Evolutionary conservation across 1,140 invertebrate genomes (phyloP), one percentile per base, ranked within the genome.

Genomic region (Brachionus paranguensis): DNA sequence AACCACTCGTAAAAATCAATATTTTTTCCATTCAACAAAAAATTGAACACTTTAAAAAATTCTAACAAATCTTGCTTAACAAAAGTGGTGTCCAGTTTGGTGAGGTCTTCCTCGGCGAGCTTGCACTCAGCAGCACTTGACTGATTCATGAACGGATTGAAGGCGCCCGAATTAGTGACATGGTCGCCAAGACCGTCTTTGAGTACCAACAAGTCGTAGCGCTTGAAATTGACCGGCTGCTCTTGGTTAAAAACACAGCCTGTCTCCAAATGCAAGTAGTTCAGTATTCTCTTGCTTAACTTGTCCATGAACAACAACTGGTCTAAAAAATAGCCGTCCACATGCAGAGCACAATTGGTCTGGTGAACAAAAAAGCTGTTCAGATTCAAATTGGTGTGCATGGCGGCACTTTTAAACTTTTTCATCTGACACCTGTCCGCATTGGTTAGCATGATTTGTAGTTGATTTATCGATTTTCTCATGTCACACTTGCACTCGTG

Each of bases 51-150:
- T 17, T 60, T 14, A 45, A 60, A 81, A 20, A 60, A 43, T 24
- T 81, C 78, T 10, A 24, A 27, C 10, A 47, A 50, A 12, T 47
- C 14, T 20, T 76, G 17, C 45, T 76, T 76, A 14, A 47, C 20
- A 47, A 76, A 76, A 33, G 72, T 47, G 8, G 72, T 76, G 72
- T 76, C 47, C 14, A 76, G 24, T 76, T 76, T 76, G 20, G 41
- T 24, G 7, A 47, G 45, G 45, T 76, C 72, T 11, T 76, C 33
- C 33, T 37, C 33, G 7, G 20, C 17, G 41, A 29, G 12, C 17
- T 41, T n/a, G 37, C 2, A 45, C 17, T 43, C 27, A 27, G 17
- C 14, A 74, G 17, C 14, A 74, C 8, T 37, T 53, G 7, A 2
- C 47, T 41, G 76, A 11, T 45, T 14, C 41, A 43, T 12, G 50